Base-by-base conservation (phyloP, 2,113 vertebrate species). In the Oceanites oceanicus region DNA sequence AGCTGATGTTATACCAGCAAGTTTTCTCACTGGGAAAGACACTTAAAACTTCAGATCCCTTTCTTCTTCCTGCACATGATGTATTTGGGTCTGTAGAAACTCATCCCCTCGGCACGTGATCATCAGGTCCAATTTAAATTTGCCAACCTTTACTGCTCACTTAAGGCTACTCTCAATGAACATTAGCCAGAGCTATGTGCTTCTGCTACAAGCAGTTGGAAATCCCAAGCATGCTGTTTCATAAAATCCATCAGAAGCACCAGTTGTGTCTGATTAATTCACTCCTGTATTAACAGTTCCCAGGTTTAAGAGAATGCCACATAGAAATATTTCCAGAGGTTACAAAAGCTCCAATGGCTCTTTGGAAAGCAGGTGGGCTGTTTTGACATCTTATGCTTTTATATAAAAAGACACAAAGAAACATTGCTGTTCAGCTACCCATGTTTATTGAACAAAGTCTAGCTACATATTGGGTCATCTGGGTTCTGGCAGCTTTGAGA, bases 51-150 rank as follows among this genome's bases (percentile, higher is more conserved):
- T 61, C 47, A n/a, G 14, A 62, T 56, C 9, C 27, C 22, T 47
- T 73, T 83, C 53, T 13, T 82, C 32, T 44, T 13, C 27, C 42
- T 50, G 42, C 17, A 62, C 42, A 52, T 38, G 30, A 44, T 15
- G 1, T 22, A 23, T 70, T 36, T 82, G 26, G 7, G 11, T 67
- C 20, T 83, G n/a, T 50, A 61, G n/a, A 55, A 6, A 68, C 16
- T 38, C 26, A 52, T 32, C 16, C 23, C 15, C 21, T 76, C 0
- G 0, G 9, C 21, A 75, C 1, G 1, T 23, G 32, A 44, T 40
- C 10, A 45, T 44, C 62, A 70, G 44, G 10, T 26, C 8, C 25
- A 52, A 47, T 38, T 58, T 75, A 65, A 81, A 65, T 62, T 70
- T 81, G 15, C 11, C 13, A 26, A 15, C 17, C 6, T 73, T 52